Evolutionary conservation across 2,888 invertebrate species (phyloP).

Genomic region (Brachynemurus nebulosus): DNA sequence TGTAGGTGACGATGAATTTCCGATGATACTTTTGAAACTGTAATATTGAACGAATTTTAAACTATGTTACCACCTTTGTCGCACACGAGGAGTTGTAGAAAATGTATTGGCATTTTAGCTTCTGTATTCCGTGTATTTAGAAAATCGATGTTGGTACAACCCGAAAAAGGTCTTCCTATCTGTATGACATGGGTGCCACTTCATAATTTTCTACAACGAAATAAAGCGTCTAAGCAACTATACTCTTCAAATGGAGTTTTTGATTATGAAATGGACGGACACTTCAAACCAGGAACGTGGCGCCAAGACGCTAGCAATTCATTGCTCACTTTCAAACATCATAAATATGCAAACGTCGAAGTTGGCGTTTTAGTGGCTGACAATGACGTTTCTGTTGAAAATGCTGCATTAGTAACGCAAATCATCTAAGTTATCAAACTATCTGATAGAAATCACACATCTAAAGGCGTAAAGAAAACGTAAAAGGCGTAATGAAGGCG

Average conservation of each 20-base stretch:
- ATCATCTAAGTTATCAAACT: too few relatives aligned
- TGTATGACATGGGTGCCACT: conserved; percentile 10
- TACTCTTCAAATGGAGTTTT: conserved; percentile 10
- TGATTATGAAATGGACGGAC: conserved; percentile 6
- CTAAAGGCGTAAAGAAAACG: too few relatives aligned
- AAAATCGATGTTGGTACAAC: conserved; percentile 14
- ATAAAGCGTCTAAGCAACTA: conserved; percentile 3
- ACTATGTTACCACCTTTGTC: conserved; percentile 12
- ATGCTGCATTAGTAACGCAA: too few relatives aligned
- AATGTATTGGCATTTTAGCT: conserved; percentile 16
- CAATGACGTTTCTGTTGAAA: too few relatives aligned
- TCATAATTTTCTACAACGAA: conserved; percentile 12
- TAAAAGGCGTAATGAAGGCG: too few relatives aligned
- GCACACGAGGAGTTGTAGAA: conserved; percentile 18
- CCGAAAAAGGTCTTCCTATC: conserved; percentile 11
- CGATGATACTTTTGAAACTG: conserved; percentile 14
- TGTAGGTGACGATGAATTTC: conserved; percentile 20
- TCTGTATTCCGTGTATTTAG: conserved; percentile 14
- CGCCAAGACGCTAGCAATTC: neutral
- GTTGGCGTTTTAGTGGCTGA: too few relatives aligned
- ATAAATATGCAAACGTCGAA: too few relatives aligned
- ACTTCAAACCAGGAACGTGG: neutral
- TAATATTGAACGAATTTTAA: conserved; percentile 14
- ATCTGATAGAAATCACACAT: too few relatives aligned
- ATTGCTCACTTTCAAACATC: neutral